Evolutionary conservation across 2,888 invertebrate genomes (phyloP), one percentile per base, ranked within the genome.

Genomic region (Dicranocentrus wangi): DNA sequence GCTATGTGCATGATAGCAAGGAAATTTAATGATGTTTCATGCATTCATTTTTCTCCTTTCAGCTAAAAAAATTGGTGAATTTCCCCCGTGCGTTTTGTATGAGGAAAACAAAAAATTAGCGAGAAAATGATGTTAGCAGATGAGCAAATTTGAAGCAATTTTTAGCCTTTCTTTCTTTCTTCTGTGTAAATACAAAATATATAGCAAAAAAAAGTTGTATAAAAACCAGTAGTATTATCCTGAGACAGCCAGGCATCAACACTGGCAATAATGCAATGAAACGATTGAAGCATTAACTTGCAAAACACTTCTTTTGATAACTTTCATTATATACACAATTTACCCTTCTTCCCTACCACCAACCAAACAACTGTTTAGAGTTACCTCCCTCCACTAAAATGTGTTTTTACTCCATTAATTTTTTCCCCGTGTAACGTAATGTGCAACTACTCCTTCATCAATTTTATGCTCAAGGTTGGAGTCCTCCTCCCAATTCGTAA

Each of bases 131-230:
- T 79, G 80, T 73, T 80, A 71, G 72, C 66, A 80, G 61, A 63
- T 80, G 32, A 69, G 68, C 73, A 80, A 73, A 73, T 80, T 80
- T 73, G 51, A 63, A 71, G 58, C 55, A 42, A 51, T 60, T 63
- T 70, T 42, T 77, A 51, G 47, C 71, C 65, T 63, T 72, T 42
- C 72, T 65, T 42, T 27, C 43, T 47, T 39, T 39, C 21, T 58
- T 47, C 10, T 19, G 23, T 61, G 17, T 25, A 15, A 19, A 55
- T 15, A 55, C 17, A 61, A 61, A 77, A 21, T 53, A 21, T 21
- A 53, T n/a, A 21, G 19, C 25, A 2, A 2, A 25, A 15, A 39
- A 39, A 39, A 39, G 39, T 5, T 39, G 39, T 39, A 39, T 39
- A 8, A 39, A 39, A 39, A 8, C 13, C 39, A n/a, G n/a, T n/a